These are phyloP conservation scores for Elmis aenea DNA, from an alignment of 2,888 invertebrate species.

Conservation along the genomic window DNA sequence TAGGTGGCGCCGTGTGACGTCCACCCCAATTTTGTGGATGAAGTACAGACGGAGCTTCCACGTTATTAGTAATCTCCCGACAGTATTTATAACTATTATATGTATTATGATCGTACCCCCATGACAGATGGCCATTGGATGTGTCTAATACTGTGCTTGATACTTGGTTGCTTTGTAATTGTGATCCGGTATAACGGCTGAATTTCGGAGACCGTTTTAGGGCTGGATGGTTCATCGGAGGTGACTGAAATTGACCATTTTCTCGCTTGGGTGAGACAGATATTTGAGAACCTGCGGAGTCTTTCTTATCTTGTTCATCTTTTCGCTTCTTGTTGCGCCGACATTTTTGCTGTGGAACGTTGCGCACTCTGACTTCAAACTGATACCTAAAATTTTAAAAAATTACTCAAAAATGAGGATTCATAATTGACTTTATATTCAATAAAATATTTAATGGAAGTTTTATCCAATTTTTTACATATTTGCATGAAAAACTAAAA, in stretches of 20 bases:
- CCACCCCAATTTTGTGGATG: no score
- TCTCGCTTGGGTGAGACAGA: constrained; percentile 33
- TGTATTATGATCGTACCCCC: constrained; percentile 33
- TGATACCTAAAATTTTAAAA: constrained; percentile 61
- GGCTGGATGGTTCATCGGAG: no score
- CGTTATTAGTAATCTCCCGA: constrained; percentile 7
- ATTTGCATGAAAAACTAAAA: no score
- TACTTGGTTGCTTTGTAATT: constrained; percentile 79
- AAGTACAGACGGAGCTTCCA: no score
- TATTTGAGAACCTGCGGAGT: constrained; percentile 25
- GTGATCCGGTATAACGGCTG: constrained; percentile 61
- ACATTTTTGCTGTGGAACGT: constrained; percentile 79
- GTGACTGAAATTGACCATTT: constrained; percentile 25
- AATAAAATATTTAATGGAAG: no score
- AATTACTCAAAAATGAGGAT: constrained; percentile 4
- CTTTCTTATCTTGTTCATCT: constrained; percentile 23
- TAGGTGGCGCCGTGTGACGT: no score
- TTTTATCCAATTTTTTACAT: no score
- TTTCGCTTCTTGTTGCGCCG: constrained; percentile 52
- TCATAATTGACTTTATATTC: background rate
- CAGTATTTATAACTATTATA: constrained; percentile 20
- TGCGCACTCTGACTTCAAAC: constrained; percentile 79
- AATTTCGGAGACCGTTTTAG: no score
- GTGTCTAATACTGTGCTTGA: constrained; percentile 74
- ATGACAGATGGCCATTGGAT: constrained; percentile 17